These are phyloP conservation scores for mouse (Mus musculus) DNA, from an alignment of 2,113 vertebrate species.

Conservation along the genomic window GRCm39 chr10:124691001-124691500, in stretches of 20 bases:
- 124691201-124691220: not conserved
- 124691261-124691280: not conserved
- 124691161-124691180: fast-evolving
- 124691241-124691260: not conserved
- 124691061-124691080: not conserved
- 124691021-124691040: slow-evolving; percentile 56
- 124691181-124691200: not conserved
- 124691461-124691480: not conserved
- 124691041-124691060: not conserved
- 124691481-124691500: not conserved
- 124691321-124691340: slow-evolving; percentile 8
- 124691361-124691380: not conserved
- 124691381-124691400: slow-evolving; percentile 28
- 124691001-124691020: not conserved
- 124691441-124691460: not conserved
- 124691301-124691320: not conserved
- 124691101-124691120: not conserved
- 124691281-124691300: slow-evolving; percentile 10
- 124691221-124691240: slow-evolving; percentile 59
- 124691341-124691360: slow-evolving; percentile 40
- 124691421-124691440: slow-evolving; percentile 12
- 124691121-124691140: slow-evolving; percentile 22
- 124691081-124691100: not conserved
- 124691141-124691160: not conserved
- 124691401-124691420: not conserved